Conservation (phyloP, 2,888 invertebrate genomes). For the Copidosoma aretas region DNA sequence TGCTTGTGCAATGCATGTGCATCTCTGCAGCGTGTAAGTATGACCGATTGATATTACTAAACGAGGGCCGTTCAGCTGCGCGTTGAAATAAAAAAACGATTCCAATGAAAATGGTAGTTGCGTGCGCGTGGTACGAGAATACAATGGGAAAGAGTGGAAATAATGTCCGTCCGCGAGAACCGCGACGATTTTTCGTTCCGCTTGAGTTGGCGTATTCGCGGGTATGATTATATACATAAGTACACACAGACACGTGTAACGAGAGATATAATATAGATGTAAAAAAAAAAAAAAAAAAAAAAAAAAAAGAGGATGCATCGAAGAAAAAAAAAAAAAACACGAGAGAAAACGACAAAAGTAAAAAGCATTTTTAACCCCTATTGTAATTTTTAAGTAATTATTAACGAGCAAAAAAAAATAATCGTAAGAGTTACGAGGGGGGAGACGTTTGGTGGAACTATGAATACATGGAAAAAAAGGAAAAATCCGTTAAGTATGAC, state of each 20-base stretch:
- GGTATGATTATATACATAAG: neutral
- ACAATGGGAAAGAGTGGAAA: neutral
- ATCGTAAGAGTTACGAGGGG: constrained; percentile 24
- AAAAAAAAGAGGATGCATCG: no score
- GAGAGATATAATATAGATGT: neutral
- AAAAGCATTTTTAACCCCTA: constrained; percentile 49
- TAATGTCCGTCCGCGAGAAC: constrained; percentile 23
- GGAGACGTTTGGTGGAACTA: constrained; percentile 31
- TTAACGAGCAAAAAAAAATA: constrained; percentile 45
- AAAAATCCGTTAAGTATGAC: neutral
- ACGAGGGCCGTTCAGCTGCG: no score
- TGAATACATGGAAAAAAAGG: constrained; percentile 23
- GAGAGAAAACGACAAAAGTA: neutral
- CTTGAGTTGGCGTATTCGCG: constrained; percentile 22
- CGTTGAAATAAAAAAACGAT: no score
- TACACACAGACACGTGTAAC: neutral
- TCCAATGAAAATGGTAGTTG: no score
- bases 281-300: neutral
- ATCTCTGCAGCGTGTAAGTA: no score
- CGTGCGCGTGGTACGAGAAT: neutral
- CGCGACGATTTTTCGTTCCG: constrained; percentile 24
- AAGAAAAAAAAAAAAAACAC: constrained; percentile 17
- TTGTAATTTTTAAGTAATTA: constrained; percentile 58
- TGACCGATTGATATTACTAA: no score
- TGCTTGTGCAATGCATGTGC: no score